These are phyloP conservation scores for Drosophila micromelanica DNA, from an alignment of 1,140 invertebrate species.

Conservation along the genomic window DNA sequence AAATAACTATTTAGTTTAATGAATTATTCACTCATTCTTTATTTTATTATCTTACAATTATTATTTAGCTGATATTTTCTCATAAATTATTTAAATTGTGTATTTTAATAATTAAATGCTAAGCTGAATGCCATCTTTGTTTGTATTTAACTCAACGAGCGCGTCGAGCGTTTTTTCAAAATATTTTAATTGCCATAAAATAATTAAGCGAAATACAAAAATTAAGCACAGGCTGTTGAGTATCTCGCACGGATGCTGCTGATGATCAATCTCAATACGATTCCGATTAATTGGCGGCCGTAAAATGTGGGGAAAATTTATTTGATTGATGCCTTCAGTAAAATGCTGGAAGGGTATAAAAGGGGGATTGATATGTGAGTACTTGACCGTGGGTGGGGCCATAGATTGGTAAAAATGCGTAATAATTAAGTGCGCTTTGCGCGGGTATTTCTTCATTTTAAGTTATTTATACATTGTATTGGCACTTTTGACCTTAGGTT, in stretches of 20 bases:
- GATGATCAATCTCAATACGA: slow-evolving; percentile 68
- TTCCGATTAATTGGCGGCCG: slow-evolving; percentile 63
- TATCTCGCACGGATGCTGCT: slow-evolving; percentile 2
- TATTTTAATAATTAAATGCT: no score
- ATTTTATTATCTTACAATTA: not conserved
- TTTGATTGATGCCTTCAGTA: slow-evolving; percentile 60
- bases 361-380: not conserved
- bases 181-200: slow-evolving; percentile 60
- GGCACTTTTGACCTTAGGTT: slow-evolving; percentile 69
- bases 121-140: not conserved
- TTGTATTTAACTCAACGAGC: slow-evolving; percentile 38
- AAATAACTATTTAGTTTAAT: not conserved
- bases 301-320: slow-evolving; percentile 30
- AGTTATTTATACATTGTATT: slow-evolving; percentile 73
- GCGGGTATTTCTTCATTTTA: slow-evolving; percentile 49
- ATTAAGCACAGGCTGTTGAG: slow-evolving; percentile 5
- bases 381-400: not conserved
- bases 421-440: slow-evolving; percentile 58
- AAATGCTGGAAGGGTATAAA: not conserved
- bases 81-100: no score
- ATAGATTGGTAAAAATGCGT: slow-evolving; percentile 46
- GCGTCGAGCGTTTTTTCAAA: slow-evolving; percentile 41
- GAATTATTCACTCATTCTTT: no score
- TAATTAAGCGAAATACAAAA: slow-evolving; percentile 8
- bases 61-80: not conserved